Evolutionary conservation across 2,113 vertebrate genomes (phyloP), one percentile per base, ranked within the genome.

Genomic region (Picathartes gymnocephalus): DNA sequence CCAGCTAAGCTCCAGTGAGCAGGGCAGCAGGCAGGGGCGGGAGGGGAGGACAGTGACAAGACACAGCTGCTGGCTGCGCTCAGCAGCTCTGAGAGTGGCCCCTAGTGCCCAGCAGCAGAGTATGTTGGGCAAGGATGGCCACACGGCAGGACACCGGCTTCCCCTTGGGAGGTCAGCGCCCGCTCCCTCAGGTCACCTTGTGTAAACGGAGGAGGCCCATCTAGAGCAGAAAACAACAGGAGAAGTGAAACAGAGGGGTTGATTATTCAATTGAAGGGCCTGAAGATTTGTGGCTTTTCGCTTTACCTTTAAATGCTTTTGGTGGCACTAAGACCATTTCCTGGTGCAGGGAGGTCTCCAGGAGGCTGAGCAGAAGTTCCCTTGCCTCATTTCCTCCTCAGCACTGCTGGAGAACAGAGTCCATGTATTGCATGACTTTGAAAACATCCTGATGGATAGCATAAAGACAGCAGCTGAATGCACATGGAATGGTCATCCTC

Each of bases 1-100:
- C 83, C 95, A 91, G 95, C 92, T 84, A 81, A 96, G 93, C 88
- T 88, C 56, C 85, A 88, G 39, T 10, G 64, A 90, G 60, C 93
- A 96, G 89, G 82, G 69, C 72, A 86, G 82, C 56, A 44, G 73
- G 65, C 81, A 85, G 45, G 71, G 74, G 20, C 1, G 10, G 84
- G 84, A 92, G 82, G 79, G 88, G 79, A 94, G 80, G 79, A 61
- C 82, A 33, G 80, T 95, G 94, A 96, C 79, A 78, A 28, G 90
- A 45, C 47, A 22, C 95, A 96, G 96, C 95, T 93, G 94, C 93
- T 74, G 68, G 39, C 79, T 30, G 44, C 17, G 24, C 62, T 83
- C 30, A 48, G 54, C 76, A 93, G 76, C 79, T 88, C 64, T 47
- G 74, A 85, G 92, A 86, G 91, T 95, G 94, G 93, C 92, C 93